Percentiles rank a stretch among this genome's conserved stretches.
Evolutionary conservation across 2,113 vertebrate genomes (phyloP).

Genomic region (Uria aalge): DNA sequence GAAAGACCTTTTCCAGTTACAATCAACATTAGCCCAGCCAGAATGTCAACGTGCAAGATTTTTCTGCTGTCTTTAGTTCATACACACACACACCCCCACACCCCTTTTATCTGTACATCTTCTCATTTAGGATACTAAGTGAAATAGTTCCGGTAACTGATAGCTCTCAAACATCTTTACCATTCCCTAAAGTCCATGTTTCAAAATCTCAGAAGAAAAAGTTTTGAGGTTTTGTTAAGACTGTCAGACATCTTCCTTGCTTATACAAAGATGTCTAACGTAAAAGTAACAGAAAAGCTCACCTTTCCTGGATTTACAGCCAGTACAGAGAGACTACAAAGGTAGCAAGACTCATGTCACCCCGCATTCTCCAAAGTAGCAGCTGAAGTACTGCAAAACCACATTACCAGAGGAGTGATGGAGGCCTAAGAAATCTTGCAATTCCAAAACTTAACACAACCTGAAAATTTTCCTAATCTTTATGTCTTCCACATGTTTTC

Average conservation of each 20-base stretch:
- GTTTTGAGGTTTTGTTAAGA: not conserved
- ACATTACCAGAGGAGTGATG: no score
- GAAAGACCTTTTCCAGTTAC: not conserved
- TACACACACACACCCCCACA: not conserved
- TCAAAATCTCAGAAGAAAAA: not conserved
- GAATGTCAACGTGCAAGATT: not conserved
- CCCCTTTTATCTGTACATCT: not conserved
- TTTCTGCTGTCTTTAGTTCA: not conserved
- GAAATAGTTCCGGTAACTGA: not conserved
- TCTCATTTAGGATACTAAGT: not conserved
- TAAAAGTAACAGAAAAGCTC: not conserved
- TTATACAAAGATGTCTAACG: accelerated
- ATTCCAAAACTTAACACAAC: accelerated
- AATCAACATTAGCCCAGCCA: not conserved
- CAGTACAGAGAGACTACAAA: not conserved
- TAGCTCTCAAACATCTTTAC: not conserved
- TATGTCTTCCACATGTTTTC: accelerated
- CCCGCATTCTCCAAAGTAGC: not conserved
- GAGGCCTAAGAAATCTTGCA: not conserved
- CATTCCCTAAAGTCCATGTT: not conserved
- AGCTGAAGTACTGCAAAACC: not conserved
- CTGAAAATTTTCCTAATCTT: not conserved
- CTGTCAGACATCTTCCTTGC: not conserved
- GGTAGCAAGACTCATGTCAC: not conserved
- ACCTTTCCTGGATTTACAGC: not conserved